Evolutionary conservation across 2,888 invertebrate species (phyloP), one percentile per base, ranked within the genome.

Genomic region (Sinhomidia bicolor): DNA sequence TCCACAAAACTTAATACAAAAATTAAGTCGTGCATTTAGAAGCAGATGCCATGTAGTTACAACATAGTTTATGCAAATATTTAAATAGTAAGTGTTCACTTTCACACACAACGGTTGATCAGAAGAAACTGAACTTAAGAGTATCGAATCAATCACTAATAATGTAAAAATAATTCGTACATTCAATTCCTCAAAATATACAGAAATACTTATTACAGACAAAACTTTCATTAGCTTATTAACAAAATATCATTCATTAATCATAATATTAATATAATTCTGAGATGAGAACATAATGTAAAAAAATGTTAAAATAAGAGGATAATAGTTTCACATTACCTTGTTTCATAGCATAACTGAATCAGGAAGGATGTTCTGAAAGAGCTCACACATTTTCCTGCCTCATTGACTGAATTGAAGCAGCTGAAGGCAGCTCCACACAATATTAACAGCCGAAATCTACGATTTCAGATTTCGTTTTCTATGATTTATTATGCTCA

Each of bases 391-490:
- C 74, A 62, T 51, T 68, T 78, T 83, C 80, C 88, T 83, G 79
- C 83, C 54, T 82, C 36, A 68, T 65, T 65, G 76, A 68, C 41
- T 36, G 80, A 29, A 65, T 68, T 84, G 88, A 88, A 88, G 88
- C 88, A 84, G 88, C 88, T 54, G 84, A 84, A 88, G 88, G 88
- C 88, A 88, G 88, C 88, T 88, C 88, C 88, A 84, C 84, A 84
- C 78, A 79, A 65, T 79, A 78, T 36, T 51, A 78, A 88, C 88
- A 83, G 88, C 82, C 88, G 83, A 87, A 88, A 88, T 88, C 88
- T 88, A 88, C 83, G 88, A 84, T 79, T 88, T 84, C 84, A 84
- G 84, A 84, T 79, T 88, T 88, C 17, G 68, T 85, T 57, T 47
- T 62, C 57, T 65, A 76, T 87, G 84, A 78, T 78, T 76, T 51